A percentile compares a stretch with the other conserved stretches of the same genome.
These are phyloP conservation scores for Boulengeromyrus knoepffleri DNA, from an alignment of 2,113 vertebrate genomes.

Conservation along the genomic window DNA sequence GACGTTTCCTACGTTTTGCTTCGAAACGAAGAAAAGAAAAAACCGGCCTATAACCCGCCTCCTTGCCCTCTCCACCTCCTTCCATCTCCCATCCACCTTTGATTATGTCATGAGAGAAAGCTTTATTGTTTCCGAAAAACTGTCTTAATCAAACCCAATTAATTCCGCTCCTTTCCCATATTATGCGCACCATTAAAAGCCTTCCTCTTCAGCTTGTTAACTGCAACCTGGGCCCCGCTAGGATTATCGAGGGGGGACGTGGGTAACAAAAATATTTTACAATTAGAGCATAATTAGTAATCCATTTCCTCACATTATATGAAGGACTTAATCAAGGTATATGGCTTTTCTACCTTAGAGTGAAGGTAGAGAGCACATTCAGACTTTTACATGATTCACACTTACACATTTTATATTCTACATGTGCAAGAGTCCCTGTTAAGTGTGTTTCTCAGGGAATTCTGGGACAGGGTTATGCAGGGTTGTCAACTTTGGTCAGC, in stretches of 20 bases:
- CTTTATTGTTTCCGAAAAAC: slow-evolving; percentile 69
- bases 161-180: slow-evolving; percentile 76
- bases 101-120: slow-evolving; percentile 73
- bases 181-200: slow-evolving; percentile 57
- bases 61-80: slow-evolving; percentile 21
- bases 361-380: not conserved
- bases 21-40: not conserved
- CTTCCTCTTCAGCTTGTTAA: slow-evolving; percentile 62
- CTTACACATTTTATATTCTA: not conserved
- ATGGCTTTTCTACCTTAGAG: not conserved
- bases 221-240: slow-evolving; percentile 25
- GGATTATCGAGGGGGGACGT: not conserved
- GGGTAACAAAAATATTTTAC: not conserved
- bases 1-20: not conserved
- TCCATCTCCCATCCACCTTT: slow-evolving; percentile 43
- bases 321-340: not conserved
- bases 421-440: not conserved
- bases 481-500: not conserved
- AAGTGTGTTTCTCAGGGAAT: not conserved
- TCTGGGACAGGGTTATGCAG: not conserved
- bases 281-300: not conserved
- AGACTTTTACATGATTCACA: not conserved
- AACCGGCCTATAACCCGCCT: slow-evolving; percentile 47
- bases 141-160: slow-evolving; percentile 75
- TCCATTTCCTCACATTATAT: not conserved